Conservation (phyloP, 1,140 invertebrate species). For the Eupristina koningsbergeri region DNA sequence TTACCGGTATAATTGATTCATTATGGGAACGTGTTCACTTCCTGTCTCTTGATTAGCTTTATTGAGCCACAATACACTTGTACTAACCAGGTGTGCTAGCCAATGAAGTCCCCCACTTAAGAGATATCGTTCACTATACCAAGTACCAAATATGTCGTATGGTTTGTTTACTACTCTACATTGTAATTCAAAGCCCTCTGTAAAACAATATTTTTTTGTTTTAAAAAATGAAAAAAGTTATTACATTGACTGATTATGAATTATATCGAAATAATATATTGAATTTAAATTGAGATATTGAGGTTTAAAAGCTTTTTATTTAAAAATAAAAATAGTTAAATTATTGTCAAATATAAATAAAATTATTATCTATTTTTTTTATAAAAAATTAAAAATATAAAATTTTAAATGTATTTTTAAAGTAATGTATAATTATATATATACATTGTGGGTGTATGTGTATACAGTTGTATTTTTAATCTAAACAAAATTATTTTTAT, state of each 20-base stretch:
- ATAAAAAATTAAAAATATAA: too few species aligned
- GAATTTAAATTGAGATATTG: too few species aligned
- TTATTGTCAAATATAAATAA: background rate
- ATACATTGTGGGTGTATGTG: too few species aligned
- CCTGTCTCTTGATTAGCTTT: constrained; percentile 87
- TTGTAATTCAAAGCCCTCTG: constrained; percentile 82
- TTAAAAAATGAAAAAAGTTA: constrained; percentile 7
- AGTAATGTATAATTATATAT: too few species aligned
- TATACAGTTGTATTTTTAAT: too few species aligned
- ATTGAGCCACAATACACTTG: constrained; percentile 87
- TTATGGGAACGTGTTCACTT: constrained; percentile 87
- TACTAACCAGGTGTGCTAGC: constrained; percentile 85
- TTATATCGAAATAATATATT: background rate
- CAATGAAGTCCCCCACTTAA: constrained; percentile 87
- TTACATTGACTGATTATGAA: background rate
- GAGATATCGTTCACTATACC: constrained; percentile 89
- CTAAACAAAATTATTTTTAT: too few species aligned
- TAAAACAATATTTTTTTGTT: background rate
- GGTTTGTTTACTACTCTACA: constrained; percentile 89
- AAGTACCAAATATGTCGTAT: constrained; percentile 91
- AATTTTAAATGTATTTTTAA: too few species aligned
- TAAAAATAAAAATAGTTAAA: too few species aligned
- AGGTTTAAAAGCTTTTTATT: too few species aligned
- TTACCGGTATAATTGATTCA: constrained; percentile 81
- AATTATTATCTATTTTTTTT: too few species aligned